Percentiles rank a stretch among this genome's conserved stretches.
Evolutionary conservation across 2,888 invertebrate genomes (phyloP).

Genomic region (Nyleta sp.): DNA sequence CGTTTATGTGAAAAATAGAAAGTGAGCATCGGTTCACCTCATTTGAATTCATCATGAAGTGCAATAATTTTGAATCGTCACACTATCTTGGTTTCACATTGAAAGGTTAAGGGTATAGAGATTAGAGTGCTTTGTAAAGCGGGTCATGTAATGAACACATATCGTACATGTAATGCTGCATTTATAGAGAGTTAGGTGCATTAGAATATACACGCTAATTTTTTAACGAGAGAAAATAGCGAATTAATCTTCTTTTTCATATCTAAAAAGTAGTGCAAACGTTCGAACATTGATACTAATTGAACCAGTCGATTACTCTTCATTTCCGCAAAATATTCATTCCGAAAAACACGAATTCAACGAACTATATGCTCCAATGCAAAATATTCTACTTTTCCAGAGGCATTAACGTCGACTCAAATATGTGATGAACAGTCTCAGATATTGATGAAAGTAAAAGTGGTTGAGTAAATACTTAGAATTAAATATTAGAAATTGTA

Average conservation of each 20-base stretch:
- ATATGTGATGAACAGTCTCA: constrained; percentile 15
- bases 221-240: constrained; percentile 31
- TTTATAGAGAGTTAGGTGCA: constrained; percentile 15
- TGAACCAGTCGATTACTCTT: no score
- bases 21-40: constrained; percentile 20
- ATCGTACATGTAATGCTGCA: constrained; percentile 8
- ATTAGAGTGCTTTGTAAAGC: background rate
- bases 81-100: constrained; percentile 16
- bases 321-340: no score
- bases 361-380: no score
- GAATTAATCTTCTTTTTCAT: constrained; percentile 4
- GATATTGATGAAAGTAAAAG: constrained; percentile 34
- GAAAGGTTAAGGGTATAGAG: constrained; percentile 42
- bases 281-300: background rate
- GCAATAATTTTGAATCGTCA: constrained; percentile 23
- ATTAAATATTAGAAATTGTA: constrained; percentile 36
- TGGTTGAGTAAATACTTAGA: constrained; percentile 17
- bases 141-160: constrained; percentile 11
- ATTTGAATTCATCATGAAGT: constrained; percentile 24
- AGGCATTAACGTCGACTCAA: background rate
- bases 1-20: constrained; percentile 34
- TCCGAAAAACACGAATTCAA: no score
- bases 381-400: background rate
- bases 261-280: constrained; percentile 18
- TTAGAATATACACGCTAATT: constrained; percentile 5